A percentile compares a stretch with the other conserved stretches of the same genome.
phyloP scores from a whole-genome alignment of 2,113 vertebrate species.

The Sturnira hondurensis region DNA sequence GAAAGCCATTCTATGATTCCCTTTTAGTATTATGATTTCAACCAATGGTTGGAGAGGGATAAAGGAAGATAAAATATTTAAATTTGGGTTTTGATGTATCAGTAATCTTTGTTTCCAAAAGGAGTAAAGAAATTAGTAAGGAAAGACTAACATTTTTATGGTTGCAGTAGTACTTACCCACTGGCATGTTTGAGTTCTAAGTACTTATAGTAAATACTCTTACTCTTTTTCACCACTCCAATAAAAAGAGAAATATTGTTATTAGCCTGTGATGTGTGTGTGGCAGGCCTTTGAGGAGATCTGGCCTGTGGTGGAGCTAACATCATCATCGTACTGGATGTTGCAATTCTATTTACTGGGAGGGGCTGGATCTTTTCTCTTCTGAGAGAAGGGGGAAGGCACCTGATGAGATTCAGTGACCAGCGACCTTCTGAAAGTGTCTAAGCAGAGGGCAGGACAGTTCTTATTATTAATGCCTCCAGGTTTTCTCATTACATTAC shows the following conservation, averaged over 20 bases:
- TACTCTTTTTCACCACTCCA: neutral
- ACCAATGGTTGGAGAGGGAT: neutral
- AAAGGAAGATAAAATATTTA: neutral
- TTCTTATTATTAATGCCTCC: neutral
- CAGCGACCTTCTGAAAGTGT: neutral
- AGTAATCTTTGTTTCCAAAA: neutral
- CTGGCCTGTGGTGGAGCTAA: neutral
- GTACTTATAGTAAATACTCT: neutral
- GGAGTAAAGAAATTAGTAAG: neutral
- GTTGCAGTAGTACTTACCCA: neutral
- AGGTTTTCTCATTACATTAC: constrained; percentile 7
- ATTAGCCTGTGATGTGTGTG: neutral
- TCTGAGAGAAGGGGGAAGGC: neutral
- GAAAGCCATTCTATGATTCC: neutral
- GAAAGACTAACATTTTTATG: neutral
- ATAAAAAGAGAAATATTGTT: neutral
- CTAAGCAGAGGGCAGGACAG: neutral
- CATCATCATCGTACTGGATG: neutral
- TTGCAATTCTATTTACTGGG: neutral
- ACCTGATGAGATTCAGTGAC: neutral
- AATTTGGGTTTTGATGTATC: neutral
- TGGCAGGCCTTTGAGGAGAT: neutral
- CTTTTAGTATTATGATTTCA: neutral
- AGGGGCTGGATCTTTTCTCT: neutral
- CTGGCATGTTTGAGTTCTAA: neutral